Evolutionary conservation across 2,113 vertebrate genomes (phyloP).

Genomic region (Setophaga coronata): DNA sequence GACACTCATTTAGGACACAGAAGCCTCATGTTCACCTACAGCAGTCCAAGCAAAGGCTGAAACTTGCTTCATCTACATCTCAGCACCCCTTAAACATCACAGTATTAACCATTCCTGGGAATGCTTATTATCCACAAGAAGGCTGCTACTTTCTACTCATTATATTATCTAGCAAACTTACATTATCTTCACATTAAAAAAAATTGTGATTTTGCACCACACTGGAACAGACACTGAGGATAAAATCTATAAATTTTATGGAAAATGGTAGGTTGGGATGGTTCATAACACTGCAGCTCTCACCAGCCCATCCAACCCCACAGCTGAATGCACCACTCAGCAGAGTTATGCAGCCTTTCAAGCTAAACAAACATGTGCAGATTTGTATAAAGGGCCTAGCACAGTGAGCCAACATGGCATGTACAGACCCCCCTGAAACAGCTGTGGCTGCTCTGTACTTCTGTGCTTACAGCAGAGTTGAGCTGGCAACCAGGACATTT

Average conservation of each 20-base stretch:
- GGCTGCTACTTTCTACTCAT: background rate
- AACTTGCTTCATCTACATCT: background rate
- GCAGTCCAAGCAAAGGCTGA: background rate
- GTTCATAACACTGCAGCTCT: background rate
- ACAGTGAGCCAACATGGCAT: background rate
- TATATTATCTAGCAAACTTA: background rate
- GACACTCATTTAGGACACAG: background rate
- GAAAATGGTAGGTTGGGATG: background rate
- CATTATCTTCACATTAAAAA: background rate
- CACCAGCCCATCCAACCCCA: background rate
- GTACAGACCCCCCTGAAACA: background rate
- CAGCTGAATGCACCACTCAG: accelerated
- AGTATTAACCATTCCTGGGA: background rate
- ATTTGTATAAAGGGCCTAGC: background rate
- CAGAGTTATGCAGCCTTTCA: background rate
- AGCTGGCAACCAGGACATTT: background rate
- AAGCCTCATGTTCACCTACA: background rate
- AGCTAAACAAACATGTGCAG: background rate
- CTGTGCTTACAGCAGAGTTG: background rate
- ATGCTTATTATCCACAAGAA: background rate
- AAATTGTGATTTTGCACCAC: background rate
- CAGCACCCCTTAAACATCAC: background rate
- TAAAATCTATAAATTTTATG: background rate
- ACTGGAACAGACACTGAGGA: background rate
- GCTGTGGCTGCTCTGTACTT: background rate